Evolutionary conservation across 1,140 invertebrate genomes (phyloP).

Genomic region (Ceratina calcarata): DNA sequence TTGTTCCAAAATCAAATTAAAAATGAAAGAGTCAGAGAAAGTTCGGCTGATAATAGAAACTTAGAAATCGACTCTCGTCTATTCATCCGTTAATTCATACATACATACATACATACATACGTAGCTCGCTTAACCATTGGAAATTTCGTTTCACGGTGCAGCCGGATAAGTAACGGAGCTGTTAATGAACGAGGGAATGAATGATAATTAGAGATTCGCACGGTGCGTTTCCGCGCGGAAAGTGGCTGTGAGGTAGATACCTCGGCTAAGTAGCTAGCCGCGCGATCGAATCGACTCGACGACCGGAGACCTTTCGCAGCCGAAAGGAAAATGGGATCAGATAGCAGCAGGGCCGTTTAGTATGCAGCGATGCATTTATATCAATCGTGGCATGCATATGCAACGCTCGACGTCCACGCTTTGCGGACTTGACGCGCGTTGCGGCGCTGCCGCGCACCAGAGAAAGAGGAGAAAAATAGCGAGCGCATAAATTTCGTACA

Average conservation of each 20-base stretch:
- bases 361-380: constrained; percentile 80
- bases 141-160: constrained; percentile 13
- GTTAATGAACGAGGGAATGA: constrained; percentile 57
- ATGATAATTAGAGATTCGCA: constrained; percentile 67
- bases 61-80: no score
- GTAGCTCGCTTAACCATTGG: neutral
- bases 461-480: constrained; percentile 51
- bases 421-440: constrained; percentile 43
- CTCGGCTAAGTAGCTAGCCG: neutral
- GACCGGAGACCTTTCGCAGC: constrained; percentile 65
- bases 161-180: neutral
- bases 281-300: constrained; percentile 40
- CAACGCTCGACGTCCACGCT: constrained; percentile 62
- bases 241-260: constrained; percentile 1
- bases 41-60: neutral
- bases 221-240: constrained; percentile 61
- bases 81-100: no score
- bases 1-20: neutral
- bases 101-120: no score
- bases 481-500: constrained; percentile 74
- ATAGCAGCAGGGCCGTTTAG: constrained; percentile 72
- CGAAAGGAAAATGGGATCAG: constrained; percentile 76
- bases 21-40: no score
- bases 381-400: constrained; percentile 79
- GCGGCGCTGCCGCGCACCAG: constrained; percentile 11